Percentiles rank a stretch among this genome's conserved stretches.
Conservation (phyloP, 1,140 invertebrate species). For the Mercenaria mercenaria region DNA sequence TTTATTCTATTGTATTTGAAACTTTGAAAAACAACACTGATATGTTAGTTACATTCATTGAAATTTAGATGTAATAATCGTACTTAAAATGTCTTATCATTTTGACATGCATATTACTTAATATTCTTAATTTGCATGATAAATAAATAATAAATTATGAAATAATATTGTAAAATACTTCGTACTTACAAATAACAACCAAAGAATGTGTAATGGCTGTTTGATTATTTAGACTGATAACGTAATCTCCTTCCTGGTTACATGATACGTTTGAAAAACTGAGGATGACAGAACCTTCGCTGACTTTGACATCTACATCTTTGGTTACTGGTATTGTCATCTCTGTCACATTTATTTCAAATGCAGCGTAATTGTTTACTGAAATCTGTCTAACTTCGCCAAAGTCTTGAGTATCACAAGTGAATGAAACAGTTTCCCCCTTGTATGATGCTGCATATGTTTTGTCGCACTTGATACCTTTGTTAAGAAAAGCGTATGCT, state of each 20-base stretch:
- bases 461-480: not conserved
- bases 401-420: not conserved
- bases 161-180: too few species aligned
- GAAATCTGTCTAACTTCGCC: not conserved
- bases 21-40: too few species aligned
- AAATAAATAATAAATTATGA: too few species aligned
- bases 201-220: not conserved
- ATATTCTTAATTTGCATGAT: too few species aligned
- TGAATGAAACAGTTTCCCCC: not conserved
- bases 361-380: too few species aligned
- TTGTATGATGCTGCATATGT: not conserved
- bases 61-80: too few species aligned
- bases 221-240: conserved; percentile 18
- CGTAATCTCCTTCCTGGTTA: conserved; percentile 35
- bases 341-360: not conserved
- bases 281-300: not conserved
- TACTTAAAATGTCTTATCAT: too few species aligned
- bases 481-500: too few species aligned
- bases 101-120: too few species aligned
- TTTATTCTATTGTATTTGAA: too few species aligned
- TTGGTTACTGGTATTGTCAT: not conserved
- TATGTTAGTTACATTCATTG: too few species aligned
- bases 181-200: not conserved
- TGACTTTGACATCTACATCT: not conserved
- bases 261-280: conserved; percentile 27